Evolutionary conservation across 1,140 invertebrate genomes (phyloP), one percentile per base, ranked within the genome.

Genomic region (Leptoteleia sp.): DNA sequence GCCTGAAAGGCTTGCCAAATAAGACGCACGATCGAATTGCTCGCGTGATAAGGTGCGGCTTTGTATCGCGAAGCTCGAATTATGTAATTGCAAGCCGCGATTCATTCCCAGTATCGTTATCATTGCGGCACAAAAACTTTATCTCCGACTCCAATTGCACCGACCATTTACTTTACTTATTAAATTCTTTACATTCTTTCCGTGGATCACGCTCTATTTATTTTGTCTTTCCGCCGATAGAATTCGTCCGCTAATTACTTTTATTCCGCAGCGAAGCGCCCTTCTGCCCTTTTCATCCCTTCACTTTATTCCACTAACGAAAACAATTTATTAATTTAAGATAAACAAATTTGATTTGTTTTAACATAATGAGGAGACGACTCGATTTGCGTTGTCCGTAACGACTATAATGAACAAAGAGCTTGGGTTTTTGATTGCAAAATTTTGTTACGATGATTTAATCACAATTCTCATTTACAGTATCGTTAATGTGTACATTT

Each of bases 71-170:
- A 11, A 33, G 17, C 31, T 37, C 40, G 48, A 73, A 65, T 73
- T 40, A 64, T 57, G 59, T 62, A 64, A 64, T 57, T 57, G 50
- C 59, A 1, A 13, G 22, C 17, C 6, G 67, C 47, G 55, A 62
- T 64, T 57, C 59, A 33, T 57, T 48, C 17, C n/a, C 38, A 9
- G 43, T 45, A 55, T 29, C 35, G 43, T 70, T 71, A 71, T 71
- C 67, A 48, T 48, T 25, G n/a, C 11, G 5, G 5, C n/a, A 57
- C 62, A 57, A 27, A 50, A 67, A 67, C 31, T 55, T 13, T 27
- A 15, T 37, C 12, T 7, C 25, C 16, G 9, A 17, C 12, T 59
- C 54, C 54, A 52, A 61, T 38, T 61, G 55, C 31, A 19, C 31
- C 19, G 33, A 11, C 31, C 65, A 25, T 59, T 57, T 48, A 57